These are phyloP conservation scores for Galaxias olidus DNA, from an alignment of 2,797 vertebrate species.

Conservation along the genomic window DNA sequence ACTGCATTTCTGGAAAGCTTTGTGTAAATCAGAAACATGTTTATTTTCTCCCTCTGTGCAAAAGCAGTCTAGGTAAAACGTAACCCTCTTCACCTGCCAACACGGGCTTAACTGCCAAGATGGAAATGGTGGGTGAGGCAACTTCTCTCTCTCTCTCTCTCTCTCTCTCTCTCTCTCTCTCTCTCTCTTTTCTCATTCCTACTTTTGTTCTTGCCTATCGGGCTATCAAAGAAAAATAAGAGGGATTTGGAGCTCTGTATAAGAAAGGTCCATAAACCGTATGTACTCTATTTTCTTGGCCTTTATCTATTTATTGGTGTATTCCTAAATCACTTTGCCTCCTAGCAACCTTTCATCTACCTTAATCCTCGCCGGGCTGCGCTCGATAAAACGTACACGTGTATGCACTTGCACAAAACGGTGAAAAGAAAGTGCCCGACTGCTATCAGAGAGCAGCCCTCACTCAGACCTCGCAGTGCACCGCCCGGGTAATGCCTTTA, in stretches of 20 bases:
- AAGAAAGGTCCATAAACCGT: not conserved
- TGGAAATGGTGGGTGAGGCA: not conserved
- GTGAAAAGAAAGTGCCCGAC: not conserved
- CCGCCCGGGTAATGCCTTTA: not conserved
- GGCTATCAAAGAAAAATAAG: not conserved
- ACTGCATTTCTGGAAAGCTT: not conserved
- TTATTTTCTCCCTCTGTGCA: too few species aligned
- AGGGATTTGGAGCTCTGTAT: not conserved
- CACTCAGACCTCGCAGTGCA: not conserved
- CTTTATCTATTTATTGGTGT: not conserved
- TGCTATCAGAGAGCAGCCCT: slow-evolving; percentile 1
- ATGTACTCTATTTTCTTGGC: not conserved
- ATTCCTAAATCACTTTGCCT: not conserved
- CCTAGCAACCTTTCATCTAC: not conserved
- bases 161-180: not conserved
- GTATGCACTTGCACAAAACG: too few species aligned
- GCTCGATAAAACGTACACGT: not conserved
- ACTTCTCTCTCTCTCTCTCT: not conserved
- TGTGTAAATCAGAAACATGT: too few species aligned
- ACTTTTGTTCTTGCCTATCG: slow-evolving; percentile 6
- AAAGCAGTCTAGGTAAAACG: too few species aligned
- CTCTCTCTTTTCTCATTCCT: slow-evolving; percentile 3
- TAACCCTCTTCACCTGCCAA: too few species aligned
- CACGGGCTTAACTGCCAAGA: not conserved
- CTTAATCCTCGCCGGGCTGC: not conserved